Evolutionary conservation across 1,140 invertebrate species (phyloP).

Genomic region (Lutraria rhynchaena): DNA sequence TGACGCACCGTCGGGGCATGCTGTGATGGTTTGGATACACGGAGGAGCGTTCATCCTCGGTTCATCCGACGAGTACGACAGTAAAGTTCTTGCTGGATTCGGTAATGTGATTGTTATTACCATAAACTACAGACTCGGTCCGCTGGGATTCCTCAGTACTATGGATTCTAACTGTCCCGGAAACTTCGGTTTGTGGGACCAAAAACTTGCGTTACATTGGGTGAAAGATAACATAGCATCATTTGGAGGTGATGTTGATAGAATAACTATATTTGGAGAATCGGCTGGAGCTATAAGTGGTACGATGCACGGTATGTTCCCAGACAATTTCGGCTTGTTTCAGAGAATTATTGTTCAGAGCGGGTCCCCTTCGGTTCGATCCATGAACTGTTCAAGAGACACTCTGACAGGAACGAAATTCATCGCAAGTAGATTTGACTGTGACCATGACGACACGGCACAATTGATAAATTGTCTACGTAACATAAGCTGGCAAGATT

Average conservation of each 20-base stretch:
- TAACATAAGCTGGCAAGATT: not conserved
- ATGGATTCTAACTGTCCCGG: slow-evolving; percentile 94
- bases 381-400: slow-evolving; percentile 8
- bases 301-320: slow-evolving; percentile 20
- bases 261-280: slow-evolving; percentile 85
- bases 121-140: slow-evolving; percentile 89
- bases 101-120: slow-evolving; percentile 91
- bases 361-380: slow-evolving; percentile 23
- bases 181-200: slow-evolving; percentile 96
- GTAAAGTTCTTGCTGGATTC: slow-evolving; percentile 86
- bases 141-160: slow-evolving; percentile 95
- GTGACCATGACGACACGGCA: not conserved
- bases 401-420: not conserved
- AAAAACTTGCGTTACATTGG: slow-evolving; percentile 89
- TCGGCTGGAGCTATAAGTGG: slow-evolving; percentile 56
- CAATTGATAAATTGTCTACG: slow-evolving; percentile 33
- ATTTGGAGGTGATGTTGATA: slow-evolving; percentile 88
- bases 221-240: slow-evolving; percentile 87
- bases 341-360: slow-evolving; percentile 52
- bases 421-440: slow-evolving; percentile 29
- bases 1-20: not conserved
- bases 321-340: slow-evolving; percentile 41
- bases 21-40: slow-evolving; percentile 97
- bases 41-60: slow-evolving; percentile 96
- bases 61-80: slow-evolving; percentile 95